Evolutionary conservation across 2,797 vertebrate genomes (phyloP).

Genomic region (Neopelma chrysocephalum): DNA sequence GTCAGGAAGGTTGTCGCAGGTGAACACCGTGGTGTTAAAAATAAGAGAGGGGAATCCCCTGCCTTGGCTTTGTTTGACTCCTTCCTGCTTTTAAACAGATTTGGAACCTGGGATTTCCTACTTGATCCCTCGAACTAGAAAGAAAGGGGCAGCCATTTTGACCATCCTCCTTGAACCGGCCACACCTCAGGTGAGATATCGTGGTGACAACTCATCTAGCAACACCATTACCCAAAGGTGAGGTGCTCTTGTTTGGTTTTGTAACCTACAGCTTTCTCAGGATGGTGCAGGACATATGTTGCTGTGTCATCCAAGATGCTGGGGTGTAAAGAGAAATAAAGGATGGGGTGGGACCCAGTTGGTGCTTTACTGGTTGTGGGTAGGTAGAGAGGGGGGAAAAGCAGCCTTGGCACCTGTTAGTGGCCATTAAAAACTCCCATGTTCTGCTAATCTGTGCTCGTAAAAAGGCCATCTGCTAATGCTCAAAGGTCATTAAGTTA

Average conservation of each 20-base stretch:
- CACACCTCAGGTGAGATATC: fast-evolving
- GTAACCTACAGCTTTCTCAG: not conserved
- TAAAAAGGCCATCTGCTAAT: slow-evolving; percentile 83
- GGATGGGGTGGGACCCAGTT: not conserved
- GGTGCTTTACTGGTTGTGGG: not conserved
- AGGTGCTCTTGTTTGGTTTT: not conserved
- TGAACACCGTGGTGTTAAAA: not conserved
- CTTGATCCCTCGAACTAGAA: not conserved
- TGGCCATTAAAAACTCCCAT: slow-evolving; percentile 70
- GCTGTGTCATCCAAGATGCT: not conserved
- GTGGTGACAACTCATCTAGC: too few species aligned
- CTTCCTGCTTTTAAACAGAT: not conserved
- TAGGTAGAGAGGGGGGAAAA: slow-evolving; percentile 36
- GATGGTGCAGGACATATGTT: not conserved
- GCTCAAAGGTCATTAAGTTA: slow-evolving; percentile 81
- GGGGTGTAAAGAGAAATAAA: not conserved
- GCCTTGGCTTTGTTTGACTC: not conserved
- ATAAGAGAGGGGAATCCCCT: not conserved
- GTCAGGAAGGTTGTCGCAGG: not conserved
- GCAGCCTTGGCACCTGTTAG: slow-evolving; percentile 74
- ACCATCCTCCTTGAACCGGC: not conserved
- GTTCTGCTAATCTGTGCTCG: slow-evolving; percentile 76
- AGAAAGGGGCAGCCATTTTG: not conserved
- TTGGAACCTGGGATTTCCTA: not conserved
- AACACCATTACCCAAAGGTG: not conserved